These are phyloP conservation scores for Pandemis corylana DNA, from an alignment of 2,888 invertebrate genomes.

Conservation along the genomic window DNA sequence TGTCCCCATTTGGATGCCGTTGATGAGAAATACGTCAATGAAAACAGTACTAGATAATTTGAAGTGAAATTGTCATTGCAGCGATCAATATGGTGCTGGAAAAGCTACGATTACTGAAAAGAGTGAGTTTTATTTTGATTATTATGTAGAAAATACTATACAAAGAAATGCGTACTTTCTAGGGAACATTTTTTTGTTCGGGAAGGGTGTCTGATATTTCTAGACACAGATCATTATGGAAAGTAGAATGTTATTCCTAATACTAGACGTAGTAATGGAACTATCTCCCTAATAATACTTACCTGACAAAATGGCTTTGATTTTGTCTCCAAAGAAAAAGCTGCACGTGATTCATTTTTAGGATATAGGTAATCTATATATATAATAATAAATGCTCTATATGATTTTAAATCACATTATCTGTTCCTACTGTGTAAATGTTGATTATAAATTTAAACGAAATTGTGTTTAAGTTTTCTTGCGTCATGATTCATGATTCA, in stretches of 20 bases:
- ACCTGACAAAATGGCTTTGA: too few species aligned
- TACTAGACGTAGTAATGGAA: too few species aligned
- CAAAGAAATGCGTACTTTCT: neutral
- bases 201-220: neutral
- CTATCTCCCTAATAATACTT: too few species aligned
- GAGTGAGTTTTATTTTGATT: constrained; percentile 47
- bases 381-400: too few species aligned
- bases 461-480: too few species aligned
- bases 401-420: too few species aligned
- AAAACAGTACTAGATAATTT: constrained; percentile 42
- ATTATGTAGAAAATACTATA: constrained; percentile 9
- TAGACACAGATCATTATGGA: neutral
- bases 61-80: constrained; percentile 21
- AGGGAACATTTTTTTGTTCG: neutral
- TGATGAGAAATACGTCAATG: constrained; percentile 37
- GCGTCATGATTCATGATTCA: too few species aligned
- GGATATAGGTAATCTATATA: too few species aligned
- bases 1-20: constrained; percentile 43
- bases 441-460: too few species aligned
- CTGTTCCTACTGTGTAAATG: too few species aligned
- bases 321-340: too few species aligned
- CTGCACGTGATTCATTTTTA: too few species aligned
- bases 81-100: constrained; percentile 55
- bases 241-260: neutral
- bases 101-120: constrained; percentile 43